Conservation (phyloP, 2,113 vertebrate genomes). For the Ceratotherium simum region DNA sequence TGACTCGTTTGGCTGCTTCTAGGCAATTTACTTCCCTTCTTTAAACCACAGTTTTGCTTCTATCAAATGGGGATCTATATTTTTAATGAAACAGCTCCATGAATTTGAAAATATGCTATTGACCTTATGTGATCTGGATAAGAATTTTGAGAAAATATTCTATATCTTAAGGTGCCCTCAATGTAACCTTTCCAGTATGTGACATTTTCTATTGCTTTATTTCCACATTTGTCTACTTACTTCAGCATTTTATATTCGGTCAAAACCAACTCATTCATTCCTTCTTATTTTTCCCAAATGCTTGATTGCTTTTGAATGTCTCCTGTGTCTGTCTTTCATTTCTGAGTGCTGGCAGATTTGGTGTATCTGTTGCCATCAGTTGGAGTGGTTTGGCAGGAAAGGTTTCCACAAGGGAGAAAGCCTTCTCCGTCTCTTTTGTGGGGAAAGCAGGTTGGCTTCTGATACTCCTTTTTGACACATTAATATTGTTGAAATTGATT, state of each 20-base stretch:
- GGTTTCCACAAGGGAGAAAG: not conserved
- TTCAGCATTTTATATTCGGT: conserved; percentile 42
- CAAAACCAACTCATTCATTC: conserved; percentile 42
- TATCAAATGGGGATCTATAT: not conserved
- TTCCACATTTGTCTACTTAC: conserved; percentile 21
- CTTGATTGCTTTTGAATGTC: conserved; percentile 19
- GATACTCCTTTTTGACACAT: conserved; percentile 28
- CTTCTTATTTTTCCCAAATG: conserved; percentile 48
- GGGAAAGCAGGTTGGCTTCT: conserved; percentile 9
- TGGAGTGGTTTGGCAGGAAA: conserved; percentile 25
- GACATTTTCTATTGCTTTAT: conserved; percentile 27
- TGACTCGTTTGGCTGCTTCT: not conserved
- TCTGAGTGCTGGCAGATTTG: conserved; percentile 38
- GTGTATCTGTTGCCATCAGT: not conserved
- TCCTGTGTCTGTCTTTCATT: conserved; percentile 38
- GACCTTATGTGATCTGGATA: not conserved
- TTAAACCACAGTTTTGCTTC: not conserved
- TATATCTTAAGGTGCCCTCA: conserved; percentile 2
- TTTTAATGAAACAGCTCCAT: not conserved
- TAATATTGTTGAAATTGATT: conserved; percentile 45
- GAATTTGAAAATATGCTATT: not conserved
- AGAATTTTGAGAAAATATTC: not conserved
- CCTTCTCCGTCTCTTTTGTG: not conserved
- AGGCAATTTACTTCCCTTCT: not conserved
- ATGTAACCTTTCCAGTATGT: not conserved